Conservation (phyloP, 2,888 invertebrate species). For the Theodoxus fluviatilis region DNA sequence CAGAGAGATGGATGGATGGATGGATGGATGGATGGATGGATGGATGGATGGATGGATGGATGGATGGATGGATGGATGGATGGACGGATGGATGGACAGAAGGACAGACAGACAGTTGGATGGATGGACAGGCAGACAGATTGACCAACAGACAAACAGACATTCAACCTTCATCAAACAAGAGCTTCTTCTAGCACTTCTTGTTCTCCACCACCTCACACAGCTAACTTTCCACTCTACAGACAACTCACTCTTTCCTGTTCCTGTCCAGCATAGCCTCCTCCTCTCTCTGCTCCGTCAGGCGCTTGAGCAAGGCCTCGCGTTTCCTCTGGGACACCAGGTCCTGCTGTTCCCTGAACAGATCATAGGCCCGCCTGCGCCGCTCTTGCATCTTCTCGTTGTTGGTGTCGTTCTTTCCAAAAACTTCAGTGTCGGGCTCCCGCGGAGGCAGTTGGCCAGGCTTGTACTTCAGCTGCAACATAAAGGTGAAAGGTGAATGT, state of each 20-base stretch:
- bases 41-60: no score
- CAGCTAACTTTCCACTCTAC: no score
- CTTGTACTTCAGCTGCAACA: slow-evolving; percentile 57
- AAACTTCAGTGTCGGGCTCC: slow-evolving; percentile 59
- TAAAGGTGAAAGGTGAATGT: slow-evolving; percentile 4
- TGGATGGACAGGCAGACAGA: no score
- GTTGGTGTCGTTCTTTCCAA: slow-evolving; percentile 64
- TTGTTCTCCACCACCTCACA: not conserved
- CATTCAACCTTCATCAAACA: not conserved
- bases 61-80: no score
- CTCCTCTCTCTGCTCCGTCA: slow-evolving; percentile 62
- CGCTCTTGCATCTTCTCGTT: slow-evolving; percentile 62
- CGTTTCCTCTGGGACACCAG: slow-evolving; percentile 62
- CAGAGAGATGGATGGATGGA: no score
- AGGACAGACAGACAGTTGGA: no score
- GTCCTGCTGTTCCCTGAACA: slow-evolving; percentile 61
- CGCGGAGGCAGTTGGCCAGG: slow-evolving; percentile 58
- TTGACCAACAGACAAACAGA: not conserved
- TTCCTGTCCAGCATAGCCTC: slow-evolving; percentile 56
- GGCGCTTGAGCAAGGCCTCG: slow-evolving; percentile 57
- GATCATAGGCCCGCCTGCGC: slow-evolving; percentile 54
- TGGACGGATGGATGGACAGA: no score
- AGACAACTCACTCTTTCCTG: slow-evolving; percentile 57
- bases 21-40: no score
- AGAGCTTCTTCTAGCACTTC: not conserved